These are phyloP conservation scores for Falcaria lacertinaria DNA, from an alignment of 2,888 invertebrate species.

Conservation along the genomic window DNA sequence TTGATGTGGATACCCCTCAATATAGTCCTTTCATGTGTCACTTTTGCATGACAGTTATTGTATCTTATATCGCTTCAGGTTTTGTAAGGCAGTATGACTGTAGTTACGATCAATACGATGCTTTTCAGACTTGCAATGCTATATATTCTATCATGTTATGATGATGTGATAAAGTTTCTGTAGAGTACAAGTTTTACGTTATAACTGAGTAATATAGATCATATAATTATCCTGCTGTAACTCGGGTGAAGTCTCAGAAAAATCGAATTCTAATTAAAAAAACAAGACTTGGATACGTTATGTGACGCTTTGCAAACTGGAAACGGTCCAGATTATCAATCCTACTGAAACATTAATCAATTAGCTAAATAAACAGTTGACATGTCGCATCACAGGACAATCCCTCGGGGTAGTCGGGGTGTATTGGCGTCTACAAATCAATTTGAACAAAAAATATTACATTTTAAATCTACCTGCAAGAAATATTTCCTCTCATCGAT, in stretches of 20 bases:
- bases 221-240: too few relatives aligned
- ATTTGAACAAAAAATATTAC: background rate
- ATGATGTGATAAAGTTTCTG: too few relatives aligned
- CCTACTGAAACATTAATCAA: conserved; percentile 11
- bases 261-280: too few relatives aligned
- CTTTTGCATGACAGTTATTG: conserved; percentile 27
- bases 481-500: too few relatives aligned
- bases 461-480: too few relatives aligned
- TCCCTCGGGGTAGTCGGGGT: background rate
- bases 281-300: too few relatives aligned
- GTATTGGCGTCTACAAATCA: conserved; percentile 4
- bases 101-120: conserved; percentile 10
- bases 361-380: conserved; percentile 2
- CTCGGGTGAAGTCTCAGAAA: too few relatives aligned
- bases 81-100: conserved; percentile 9
- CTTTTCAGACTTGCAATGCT: background rate
- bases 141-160: too few relatives aligned
- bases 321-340: conserved; percentile 4
- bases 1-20: conserved; percentile 46
- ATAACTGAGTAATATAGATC: too few relatives aligned
- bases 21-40: conserved; percentile 35
- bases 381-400: background rate
- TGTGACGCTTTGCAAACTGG: background rate
- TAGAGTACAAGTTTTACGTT: too few relatives aligned
- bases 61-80: conserved; percentile 12